A percentile compares a stretch with the other conserved stretches of the same genome.
Conservation (phyloP, 2,113 vertebrate genomes). For the Ciconia maguari region DNA sequence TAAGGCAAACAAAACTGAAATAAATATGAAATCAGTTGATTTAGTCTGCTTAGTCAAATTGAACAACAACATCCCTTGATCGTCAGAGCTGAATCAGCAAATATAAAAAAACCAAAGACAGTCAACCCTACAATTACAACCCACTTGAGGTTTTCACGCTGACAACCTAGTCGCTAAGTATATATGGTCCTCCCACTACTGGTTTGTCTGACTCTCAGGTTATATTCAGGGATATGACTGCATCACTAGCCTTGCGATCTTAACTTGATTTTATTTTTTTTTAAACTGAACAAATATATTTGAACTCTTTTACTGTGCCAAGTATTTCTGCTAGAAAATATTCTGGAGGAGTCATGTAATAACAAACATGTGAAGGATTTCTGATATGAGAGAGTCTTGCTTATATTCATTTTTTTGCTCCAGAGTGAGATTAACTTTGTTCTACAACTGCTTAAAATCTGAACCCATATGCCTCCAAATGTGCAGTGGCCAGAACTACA, state of each 20-base stretch:
- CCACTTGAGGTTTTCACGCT: conserved; percentile 75
- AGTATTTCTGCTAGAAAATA: conserved; percentile 31
- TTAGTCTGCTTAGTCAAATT: conserved; percentile 63
- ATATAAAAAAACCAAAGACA: conserved; percentile 59
- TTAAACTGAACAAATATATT: conserved; percentile 28
- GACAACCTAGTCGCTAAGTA: conserved; percentile 71
- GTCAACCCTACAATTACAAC: conserved; percentile 75
- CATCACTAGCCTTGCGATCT: conserved; percentile 36
- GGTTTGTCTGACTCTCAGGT: conserved; percentile 67
- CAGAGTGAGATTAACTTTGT: neutral
- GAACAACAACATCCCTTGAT: conserved; percentile 64
- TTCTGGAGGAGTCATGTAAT: conserved; percentile 22
- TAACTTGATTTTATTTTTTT: neutral
- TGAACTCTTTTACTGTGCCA: conserved; percentile 38
- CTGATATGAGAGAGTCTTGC: neutral
- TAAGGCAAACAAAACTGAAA: conserved; percentile 60
- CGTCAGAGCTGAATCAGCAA: conserved; percentile 76
- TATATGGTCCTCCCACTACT: conserved; percentile 74
- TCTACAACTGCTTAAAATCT: conserved; percentile 5
- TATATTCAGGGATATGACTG: conserved; percentile 61
- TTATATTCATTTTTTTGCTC: neutral
- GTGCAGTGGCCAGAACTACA: neutral
- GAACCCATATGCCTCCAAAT: neutral
- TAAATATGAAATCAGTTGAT: conserved; percentile 55
- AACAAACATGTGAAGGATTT: conserved; percentile 44